Evolutionary conservation across 2,888 invertebrate genomes (phyloP), one percentile per base, ranked within the genome.

Genomic region (Leptinotarsa tumamoca): DNA sequence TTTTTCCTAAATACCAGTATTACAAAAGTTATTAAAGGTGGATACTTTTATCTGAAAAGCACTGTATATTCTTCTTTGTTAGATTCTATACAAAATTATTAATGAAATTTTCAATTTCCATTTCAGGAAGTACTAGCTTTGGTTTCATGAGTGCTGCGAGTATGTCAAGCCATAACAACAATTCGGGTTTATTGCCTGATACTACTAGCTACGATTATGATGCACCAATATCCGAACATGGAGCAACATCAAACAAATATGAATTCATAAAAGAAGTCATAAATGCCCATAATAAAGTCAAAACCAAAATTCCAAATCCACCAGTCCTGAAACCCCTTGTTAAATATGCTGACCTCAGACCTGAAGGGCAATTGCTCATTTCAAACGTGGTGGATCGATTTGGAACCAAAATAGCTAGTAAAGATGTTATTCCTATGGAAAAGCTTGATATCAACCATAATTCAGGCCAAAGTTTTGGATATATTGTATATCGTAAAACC

Each of bases 171-270:
- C 3, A 87, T 87, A 78, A 87, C 88, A 18, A 88, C 88, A 0
- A 90, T 89, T 78, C 98, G 23, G 97, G 97, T 72, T 54, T 73
- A 3, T 33, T 52, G 18, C 56, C 54, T 14, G 63, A 50, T 43
- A 70, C 69, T 17, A 95, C 95, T 1, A 96, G 95, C 84, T 90
- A 90, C 77, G 90, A 90, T 86, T 88, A 97, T 85, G 96, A 98
- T 87, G 95, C 97, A 0, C 98, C 98, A 0, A 89, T 98, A 81
- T 91, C 91, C 5, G 98, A 98, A 89, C 94, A 95, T 69, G 98
- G 98, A 2, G 97, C 97, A 89, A 94, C 95, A 1, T 97, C 97
- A 0, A 90, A 91, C 0, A 98, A 98, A 89, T 98, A 95, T 87
- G 90, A 90, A 77, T 91, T 90, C 4, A 91, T 96, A 71, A 91